Percentiles rank a stretch among this genome's conserved stretches.
These are phyloP conservation scores for Drosophila seguyi DNA, from an alignment of 1,140 invertebrate genomes.

Conservation along the genomic window DNA sequence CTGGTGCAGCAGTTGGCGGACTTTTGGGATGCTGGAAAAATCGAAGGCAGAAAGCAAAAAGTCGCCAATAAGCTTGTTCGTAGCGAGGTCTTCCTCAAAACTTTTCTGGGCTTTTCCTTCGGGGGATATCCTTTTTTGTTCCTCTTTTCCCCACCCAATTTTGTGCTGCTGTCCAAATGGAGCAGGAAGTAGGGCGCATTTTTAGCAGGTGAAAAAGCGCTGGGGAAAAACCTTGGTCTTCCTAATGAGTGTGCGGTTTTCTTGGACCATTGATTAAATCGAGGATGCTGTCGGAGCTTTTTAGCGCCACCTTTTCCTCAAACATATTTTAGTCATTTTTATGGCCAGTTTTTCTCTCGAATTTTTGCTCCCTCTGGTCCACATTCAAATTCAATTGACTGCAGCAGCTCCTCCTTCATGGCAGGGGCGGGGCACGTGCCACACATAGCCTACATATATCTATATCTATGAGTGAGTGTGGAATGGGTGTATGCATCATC, in stretches of 20 bases:
- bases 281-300: slow-evolving; percentile 8
- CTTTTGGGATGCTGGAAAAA: slow-evolving; percentile 31
- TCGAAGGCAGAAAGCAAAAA: slow-evolving; percentile 35
- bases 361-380: slow-evolving; percentile 1
- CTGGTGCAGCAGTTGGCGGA: slow-evolving; percentile 8
- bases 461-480: slow-evolving; percentile 25
- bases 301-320: slow-evolving; percentile 11
- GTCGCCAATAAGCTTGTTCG: slow-evolving; percentile 44
- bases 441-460: slow-evolving; percentile 30
- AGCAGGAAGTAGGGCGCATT: slow-evolving; percentile 18
- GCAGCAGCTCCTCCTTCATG: slow-evolving; percentile 13
- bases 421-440: slow-evolving; percentile 59
- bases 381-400: slow-evolving; percentile 73
- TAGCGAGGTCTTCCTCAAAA: slow-evolving; percentile 40
- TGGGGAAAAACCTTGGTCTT: slow-evolving; percentile 41
- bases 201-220: slow-evolving; percentile 49
- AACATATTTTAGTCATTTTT: slow-evolving; percentile 61
- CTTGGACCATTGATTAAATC: slow-evolving; percentile 57
- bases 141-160: background rate
- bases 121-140: slow-evolving; percentile 21
- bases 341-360: slow-evolving; percentile 26
- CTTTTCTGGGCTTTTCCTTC: slow-evolving; percentile 42
- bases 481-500: slow-evolving; percentile 35
- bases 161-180: background rate
- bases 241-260: slow-evolving; percentile 62